Conservation (phyloP, 1,140 invertebrate species). For the Kradibia gibbosae region DNA sequence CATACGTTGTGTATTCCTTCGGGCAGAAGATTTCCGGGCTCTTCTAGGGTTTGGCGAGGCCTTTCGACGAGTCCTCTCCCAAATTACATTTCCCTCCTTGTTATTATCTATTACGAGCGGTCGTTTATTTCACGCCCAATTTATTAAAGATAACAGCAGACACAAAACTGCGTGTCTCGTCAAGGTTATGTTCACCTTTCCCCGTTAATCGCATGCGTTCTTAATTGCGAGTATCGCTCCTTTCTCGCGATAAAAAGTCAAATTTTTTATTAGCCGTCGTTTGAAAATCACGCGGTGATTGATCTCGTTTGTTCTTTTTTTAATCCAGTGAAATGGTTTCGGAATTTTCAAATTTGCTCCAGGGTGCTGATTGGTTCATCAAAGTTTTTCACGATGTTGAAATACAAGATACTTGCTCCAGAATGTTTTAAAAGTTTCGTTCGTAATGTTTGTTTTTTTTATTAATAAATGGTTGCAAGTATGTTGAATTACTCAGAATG, state of each 20-base stretch:
- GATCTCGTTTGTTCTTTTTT: neutral
- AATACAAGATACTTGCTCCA: neutral
- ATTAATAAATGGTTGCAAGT: neutral
- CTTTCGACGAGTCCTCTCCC: neutral
- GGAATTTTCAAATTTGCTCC: neutral
- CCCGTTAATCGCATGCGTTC: conserved; percentile 4
- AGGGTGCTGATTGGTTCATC: neutral
- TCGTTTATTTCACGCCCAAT: neutral
- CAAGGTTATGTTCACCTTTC: conserved; percentile 27
- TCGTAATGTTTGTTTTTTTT: conserved; percentile 6
- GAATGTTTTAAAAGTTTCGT: neutral
- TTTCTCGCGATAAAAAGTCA: neutral
- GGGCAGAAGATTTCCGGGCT: neutral
- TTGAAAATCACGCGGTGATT: too few relatives aligned
- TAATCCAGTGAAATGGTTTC: neutral
- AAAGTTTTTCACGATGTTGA: neutral
- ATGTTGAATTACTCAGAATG: conserved; percentile 21
- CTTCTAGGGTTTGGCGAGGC: conserved; percentile 6
- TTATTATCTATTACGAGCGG: neutral
- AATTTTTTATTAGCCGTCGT: too few relatives aligned
- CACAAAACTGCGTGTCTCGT: neutral
- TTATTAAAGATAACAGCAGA: neutral
- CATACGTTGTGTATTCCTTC: neutral
- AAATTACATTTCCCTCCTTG: neutral
- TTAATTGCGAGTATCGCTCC: neutral